Evolutionary conservation across 2,113 vertebrate species (phyloP), one percentile per base, ranked within the genome.

Genomic region (Xerus inauris): DNA sequence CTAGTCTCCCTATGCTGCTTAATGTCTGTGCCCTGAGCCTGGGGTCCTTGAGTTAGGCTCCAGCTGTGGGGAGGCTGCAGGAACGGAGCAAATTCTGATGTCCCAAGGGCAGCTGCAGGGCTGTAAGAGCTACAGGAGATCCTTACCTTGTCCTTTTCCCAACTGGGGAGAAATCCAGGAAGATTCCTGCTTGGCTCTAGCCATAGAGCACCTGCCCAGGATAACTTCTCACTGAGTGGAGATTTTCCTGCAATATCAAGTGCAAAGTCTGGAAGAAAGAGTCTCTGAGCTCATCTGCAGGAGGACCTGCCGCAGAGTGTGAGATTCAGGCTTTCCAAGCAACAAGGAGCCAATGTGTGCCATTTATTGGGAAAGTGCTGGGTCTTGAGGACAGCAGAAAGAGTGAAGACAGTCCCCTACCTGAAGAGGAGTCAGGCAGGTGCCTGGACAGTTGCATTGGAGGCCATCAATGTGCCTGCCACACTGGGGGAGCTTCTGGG

Each of bases 101-200:
- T 19, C 3, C 2, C 1, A 1, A 0, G 2, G 54, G 13, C 16
- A 17, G n/a, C 24, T 30, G 0, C 0, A 4, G 0, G 38, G n/a
- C 32, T 62, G 10, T 8, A 13, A 42, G 9, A 8, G 45, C 64
- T 42, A 24, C n/a, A 0, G 32, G 22, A 6, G 16, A 49, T 28
- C 12, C 14, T 6, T 45, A 1, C 42, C 6, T 72, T 7, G 5
- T n/a, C 20, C 24, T 75, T 49, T 38, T 85, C 28, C 20, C 8
- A 32, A 16, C 3, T 64, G 30, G 45, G 51, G 8, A 69, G 20
- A 42, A 42, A 94, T 28, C 38, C 22, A 12, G 45, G 9, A 32
- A 2, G 47, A 26, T 9, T 8, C 14, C 65, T 35, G 67, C 26
- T n/a, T 3, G 28, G 20, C 30, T 59, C 38, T 30, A 45, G 24